Base-by-base conservation (phyloP, 2,113 vertebrate genomes). In the Genyomyrus donnyi region DNA sequence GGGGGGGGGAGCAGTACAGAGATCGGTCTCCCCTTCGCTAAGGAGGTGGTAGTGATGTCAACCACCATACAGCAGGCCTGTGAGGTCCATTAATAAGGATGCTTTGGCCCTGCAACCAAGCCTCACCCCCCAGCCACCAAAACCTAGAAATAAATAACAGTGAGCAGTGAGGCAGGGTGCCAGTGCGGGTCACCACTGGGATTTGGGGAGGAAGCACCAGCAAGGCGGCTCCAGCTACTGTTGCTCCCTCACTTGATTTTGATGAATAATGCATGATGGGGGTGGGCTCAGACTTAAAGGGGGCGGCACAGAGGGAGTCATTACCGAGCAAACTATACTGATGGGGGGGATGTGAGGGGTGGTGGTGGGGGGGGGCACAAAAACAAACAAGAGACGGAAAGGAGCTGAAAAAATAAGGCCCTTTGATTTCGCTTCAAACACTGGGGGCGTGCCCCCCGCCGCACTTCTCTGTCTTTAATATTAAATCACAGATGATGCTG, bases 221-320 rank as follows among this genome's bases (percentile, higher is more conserved):
- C 97, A 97, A 95, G 94, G 94, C 93, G 94, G 95, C 95, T 95
- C 94, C 94, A 94, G 97, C 97, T 97, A 97, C 98, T 97, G 97
- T 97, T 97, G 97, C 96, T 96, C 95, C 95, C 96, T 97, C 95
- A 98, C 99, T 98, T 98, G 97, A 97, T 98, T 98, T 97, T 97
- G 97, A 99, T 99, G 97, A 99, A 99, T 99, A 98, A 99, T 99
- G 97, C 97, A 99, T 99, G 94, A 95, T 84, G 86, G 90, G 93
- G 94, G 92, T 93, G 31, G 84, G 49, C 66, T 74, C 93, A 95
- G 95, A 94, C 95, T 96, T 96, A 96, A 95, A 96, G 96, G 95
- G 95, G 94, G 93, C 94, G 95, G 94, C 95, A 95, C 96, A 96
- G 95, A 95, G 96, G 96, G 96, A 96, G 96, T 96, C 96, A 96